Evolutionary conservation across 2,888 invertebrate genomes (phyloP), one percentile per base, ranked within the genome.

Genomic region (Apodemia mormo): DNA sequence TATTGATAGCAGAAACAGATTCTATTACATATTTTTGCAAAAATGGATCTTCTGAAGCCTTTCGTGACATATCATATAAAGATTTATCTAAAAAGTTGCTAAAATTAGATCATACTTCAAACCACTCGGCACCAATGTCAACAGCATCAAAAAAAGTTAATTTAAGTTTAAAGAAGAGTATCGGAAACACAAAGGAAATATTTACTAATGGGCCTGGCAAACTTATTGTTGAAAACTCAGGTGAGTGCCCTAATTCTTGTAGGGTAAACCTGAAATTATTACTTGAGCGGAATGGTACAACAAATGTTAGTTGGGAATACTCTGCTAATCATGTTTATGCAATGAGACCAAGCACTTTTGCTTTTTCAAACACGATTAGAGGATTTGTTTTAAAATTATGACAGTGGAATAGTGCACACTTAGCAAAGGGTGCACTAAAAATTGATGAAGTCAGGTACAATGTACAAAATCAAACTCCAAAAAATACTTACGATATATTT

Each of bases 371-470:
- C 73, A 90, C 94, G 66, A 94, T 96, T 74, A 94, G 95, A 68
- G 97, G 97, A 0, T 97, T 97, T 86, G 96, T 96, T 29, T 88
- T 97, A 77, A 97, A 97, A 91, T 96, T 97, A 86, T 97, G 97
- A 97, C 96, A 96, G 80, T 97, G 96, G 96, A 94, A 94, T 74
- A 93, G 92, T 83, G 93, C 91, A 85, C 92, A 91, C 85, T 79
- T 89, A 37, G 90, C 91, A 49, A 88, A 89, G 83, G 91, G 92
- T 89, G 91, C 92, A 87, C 90, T 83, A 29, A 92, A 89, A 83
- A 83, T 90, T 72, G 83, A 91, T 68, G 89, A 90, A 80, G 84
- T 92, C 68, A 82, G 78, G 75, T 92, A 93, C 77, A 92, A 91
- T 78, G 80, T 88, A 70, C 91, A 91, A 74, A 93, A 93, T 76